A percentile compares a stretch with the other conserved stretches of the same genome.
phyloP scores from a whole-genome alignment of 2,797 vertebrate genomes.

The Diplodus puntazzo region DNA sequence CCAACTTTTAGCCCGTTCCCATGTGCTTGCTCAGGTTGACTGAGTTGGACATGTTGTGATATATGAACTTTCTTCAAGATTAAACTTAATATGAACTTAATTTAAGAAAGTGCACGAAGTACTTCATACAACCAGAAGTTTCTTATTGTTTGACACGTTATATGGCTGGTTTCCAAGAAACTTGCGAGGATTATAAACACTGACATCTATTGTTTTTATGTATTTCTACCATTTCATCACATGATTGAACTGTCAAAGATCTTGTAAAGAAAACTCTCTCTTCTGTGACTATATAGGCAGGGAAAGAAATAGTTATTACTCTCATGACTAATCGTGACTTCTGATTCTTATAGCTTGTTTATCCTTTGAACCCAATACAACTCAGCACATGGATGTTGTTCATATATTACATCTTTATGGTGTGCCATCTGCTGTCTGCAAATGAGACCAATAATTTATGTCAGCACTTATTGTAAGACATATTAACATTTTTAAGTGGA shows the following conservation, averaged over 20 bases:
- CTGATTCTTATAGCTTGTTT: slow-evolving; percentile 31
- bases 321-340: not conserved
- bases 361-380: slow-evolving; percentile 40
- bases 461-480: slow-evolving; percentile 44
- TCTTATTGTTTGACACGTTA: not conserved
- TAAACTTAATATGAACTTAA: not conserved
- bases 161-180: too few relatives aligned
- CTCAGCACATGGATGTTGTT: slow-evolving; percentile 41
- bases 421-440: slow-evolving; percentile 55
- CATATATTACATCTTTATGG: slow-evolving; percentile 29
- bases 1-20: not conserved
- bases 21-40: too few relatives aligned
- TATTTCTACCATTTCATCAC: slow-evolving; percentile 6
- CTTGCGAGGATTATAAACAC: not conserved
- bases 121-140: not conserved
- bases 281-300: slow-evolving; percentile 5
- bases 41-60: slow-evolving; percentile 39
- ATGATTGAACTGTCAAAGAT: slow-evolving; percentile 30
- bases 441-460: slow-evolving; percentile 42
- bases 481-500: slow-evolving; percentile 30
- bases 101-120: not conserved
- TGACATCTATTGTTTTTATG: not conserved
- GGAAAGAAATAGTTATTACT: slow-evolving; percentile 15
- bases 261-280: slow-evolving; percentile 5
- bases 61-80: slow-evolving; percentile 49